Conservation (phyloP, 2,888 invertebrate genomes). For the Drosophila picticornis region DNA sequence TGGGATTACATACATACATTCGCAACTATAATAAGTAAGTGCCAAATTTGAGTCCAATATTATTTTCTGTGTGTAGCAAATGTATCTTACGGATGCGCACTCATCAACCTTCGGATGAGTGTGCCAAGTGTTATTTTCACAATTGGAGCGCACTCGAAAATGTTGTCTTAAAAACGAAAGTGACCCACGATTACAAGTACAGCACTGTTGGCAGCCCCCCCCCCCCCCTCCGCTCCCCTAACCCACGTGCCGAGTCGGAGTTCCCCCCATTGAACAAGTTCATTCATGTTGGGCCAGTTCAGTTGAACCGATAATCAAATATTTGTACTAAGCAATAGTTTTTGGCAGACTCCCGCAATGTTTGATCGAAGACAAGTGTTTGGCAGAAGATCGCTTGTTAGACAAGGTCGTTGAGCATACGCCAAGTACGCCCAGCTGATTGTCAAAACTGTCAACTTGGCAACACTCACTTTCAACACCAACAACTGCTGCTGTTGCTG, state of each 20-base stretch:
- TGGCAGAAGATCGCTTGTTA: constrained; percentile 22
- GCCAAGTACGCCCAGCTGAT: constrained; percentile 32
- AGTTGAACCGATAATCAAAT: constrained; percentile 9
- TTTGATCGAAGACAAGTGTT: constrained; percentile 1
- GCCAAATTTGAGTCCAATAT: neutral
- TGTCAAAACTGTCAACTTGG: constrained; percentile 68
- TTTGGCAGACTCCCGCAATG: neutral
- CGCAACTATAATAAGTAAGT: neutral
- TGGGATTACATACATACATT: neutral
- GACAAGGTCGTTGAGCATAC: constrained; percentile 55
- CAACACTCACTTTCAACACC: constrained; percentile 73
- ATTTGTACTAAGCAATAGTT: constrained; percentile 11
- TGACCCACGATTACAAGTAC: constrained; percentile 72
- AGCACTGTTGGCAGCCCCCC: neutral
- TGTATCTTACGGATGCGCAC: constrained; percentile 49
- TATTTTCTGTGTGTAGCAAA: constrained; percentile 2
- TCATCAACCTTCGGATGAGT: constrained; percentile 73
- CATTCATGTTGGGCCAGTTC: neutral
- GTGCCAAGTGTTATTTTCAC: constrained; percentile 76
- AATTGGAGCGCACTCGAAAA: constrained; percentile 75
- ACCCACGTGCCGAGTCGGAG: constrained; percentile 14
- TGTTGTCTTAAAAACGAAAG: constrained; percentile 76
- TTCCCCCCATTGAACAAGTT: constrained; percentile 36
- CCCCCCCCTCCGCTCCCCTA: neutral
- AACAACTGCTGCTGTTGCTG: constrained; percentile 8